phyloP scores from a whole-genome alignment of 2,888 invertebrate species.

The Sinhomidia bicolor region DNA sequence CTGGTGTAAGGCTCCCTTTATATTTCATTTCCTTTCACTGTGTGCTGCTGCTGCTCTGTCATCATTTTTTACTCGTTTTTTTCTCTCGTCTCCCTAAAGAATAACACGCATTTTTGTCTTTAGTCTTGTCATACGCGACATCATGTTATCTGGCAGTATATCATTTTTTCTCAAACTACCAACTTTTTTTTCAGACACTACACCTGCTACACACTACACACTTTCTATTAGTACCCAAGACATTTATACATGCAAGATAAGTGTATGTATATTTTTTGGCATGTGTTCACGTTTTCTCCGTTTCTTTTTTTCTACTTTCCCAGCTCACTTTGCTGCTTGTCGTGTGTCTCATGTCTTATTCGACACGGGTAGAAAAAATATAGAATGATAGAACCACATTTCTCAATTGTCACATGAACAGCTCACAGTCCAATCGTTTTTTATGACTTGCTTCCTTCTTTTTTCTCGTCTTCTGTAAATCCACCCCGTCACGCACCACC shows the following conservation, averaged over 20 bases:
- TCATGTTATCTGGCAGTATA: background rate
- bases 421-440: constrained; percentile 28
- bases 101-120: constrained; percentile 20
- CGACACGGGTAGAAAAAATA: background rate
- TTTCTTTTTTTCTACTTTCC: background rate
- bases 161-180: background rate
- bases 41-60: background rate
- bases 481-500: constrained; percentile 24
- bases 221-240: background rate
- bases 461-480: background rate
- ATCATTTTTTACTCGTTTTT: background rate
- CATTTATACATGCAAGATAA: background rate
- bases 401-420: constrained; percentile 43
- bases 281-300: background rate
- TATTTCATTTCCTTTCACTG: background rate
- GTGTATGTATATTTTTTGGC: background rate
- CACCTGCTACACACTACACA: constrained; percentile 5
- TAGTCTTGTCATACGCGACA: background rate
- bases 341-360: background rate
- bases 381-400: constrained; percentile 15
- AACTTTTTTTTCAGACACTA: background rate
- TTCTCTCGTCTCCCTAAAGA: background rate
- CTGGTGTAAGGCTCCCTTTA: too few species aligned
- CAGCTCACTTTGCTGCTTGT: background rate
- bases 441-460: constrained; percentile 12